Percentiles rank a stretch among this genome's conserved stretches.
phyloP scores from a whole-genome alignment of 2,113 vertebrate species.

The Stegostoma tigrinum region DNA sequence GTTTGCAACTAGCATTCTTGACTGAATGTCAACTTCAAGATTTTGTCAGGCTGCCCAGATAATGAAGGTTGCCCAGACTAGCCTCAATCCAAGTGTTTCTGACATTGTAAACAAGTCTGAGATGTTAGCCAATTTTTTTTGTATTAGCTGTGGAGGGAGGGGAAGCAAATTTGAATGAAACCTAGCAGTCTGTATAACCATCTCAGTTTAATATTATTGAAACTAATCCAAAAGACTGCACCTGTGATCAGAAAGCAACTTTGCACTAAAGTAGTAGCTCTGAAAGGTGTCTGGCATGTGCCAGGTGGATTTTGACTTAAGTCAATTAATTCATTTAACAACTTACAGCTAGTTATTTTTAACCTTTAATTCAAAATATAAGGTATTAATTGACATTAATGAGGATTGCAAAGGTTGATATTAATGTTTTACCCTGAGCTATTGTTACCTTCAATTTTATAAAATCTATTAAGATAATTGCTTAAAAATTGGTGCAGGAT shows the following conservation, averaged over 20 bases:
- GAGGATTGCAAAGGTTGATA: neutral
- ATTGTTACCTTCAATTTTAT: neutral
- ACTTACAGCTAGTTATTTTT: neutral
- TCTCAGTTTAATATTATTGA: neutral
- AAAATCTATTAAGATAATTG: neutral
- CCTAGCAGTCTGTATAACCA: neutral
- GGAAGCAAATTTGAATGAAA: constrained; percentile 14
- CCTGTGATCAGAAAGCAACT: constrained; percentile 6
- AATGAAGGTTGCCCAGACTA: constrained; percentile 21
- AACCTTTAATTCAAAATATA: neutral
- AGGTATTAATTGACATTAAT: neutral
- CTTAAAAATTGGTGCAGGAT: neutral
- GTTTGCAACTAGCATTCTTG: constrained; percentile 6
- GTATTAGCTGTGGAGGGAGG: neutral
- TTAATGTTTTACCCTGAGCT: neutral
- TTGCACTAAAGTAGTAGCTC: neutral
- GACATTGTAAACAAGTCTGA: constrained; percentile 4
- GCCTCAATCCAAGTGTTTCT: constrained; percentile 16
- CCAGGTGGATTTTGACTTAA: constrained; percentile 18
- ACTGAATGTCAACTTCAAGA: neutral
- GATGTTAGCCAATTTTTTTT: constrained; percentile 21
- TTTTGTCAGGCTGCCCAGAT: constrained; percentile 25
- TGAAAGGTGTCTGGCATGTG: neutral
- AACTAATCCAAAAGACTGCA: neutral
- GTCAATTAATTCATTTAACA: neutral